phyloP scores from a whole-genome alignment of 2,113 vertebrate genomes.

The Archocentrus centrarchus region DNA sequence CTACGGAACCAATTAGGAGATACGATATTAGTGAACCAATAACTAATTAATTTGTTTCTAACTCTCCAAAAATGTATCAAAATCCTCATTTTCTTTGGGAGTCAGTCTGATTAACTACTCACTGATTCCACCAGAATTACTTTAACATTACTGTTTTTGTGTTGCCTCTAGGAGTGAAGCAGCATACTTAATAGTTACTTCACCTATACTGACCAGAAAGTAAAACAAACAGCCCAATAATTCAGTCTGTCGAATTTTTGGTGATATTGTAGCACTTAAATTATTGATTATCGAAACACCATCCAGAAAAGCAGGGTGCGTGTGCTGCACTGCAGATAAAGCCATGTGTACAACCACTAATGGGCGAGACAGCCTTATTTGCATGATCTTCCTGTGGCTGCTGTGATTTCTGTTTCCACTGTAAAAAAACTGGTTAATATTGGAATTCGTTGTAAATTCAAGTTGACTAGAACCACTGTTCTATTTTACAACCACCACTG shows the following conservation, averaged over 20 bases:
- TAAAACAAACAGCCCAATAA: not conserved
- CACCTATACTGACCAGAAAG: not conserved
- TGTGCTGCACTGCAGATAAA: not conserved
- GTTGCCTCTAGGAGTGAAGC: no score
- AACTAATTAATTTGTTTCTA: not conserved
- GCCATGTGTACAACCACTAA: not conserved
- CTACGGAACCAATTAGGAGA: not conserved
- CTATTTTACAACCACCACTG: conserved; percentile 44
- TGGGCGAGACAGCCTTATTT: not conserved
- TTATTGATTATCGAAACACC: not conserved
- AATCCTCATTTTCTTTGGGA: no score
- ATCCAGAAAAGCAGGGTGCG: not conserved
- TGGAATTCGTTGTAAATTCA: conserved; percentile 43
- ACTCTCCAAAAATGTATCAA: not conserved
- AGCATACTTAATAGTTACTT: no score
- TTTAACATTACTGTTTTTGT: no score
- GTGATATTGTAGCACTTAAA: not conserved
- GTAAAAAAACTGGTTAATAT: conserved; percentile 3
- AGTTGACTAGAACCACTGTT: conserved; percentile 26
- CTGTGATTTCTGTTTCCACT: conserved; percentile 28
- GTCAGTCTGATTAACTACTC: not conserved
- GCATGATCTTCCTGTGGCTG: not conserved
- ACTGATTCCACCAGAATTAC: not conserved
- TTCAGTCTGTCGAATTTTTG: not conserved
- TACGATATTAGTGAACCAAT: not conserved